Evolutionary conservation across 92 coral and sea anemone species (phyloP).

Genomic region (Epizoanthus rinbou): DNA sequence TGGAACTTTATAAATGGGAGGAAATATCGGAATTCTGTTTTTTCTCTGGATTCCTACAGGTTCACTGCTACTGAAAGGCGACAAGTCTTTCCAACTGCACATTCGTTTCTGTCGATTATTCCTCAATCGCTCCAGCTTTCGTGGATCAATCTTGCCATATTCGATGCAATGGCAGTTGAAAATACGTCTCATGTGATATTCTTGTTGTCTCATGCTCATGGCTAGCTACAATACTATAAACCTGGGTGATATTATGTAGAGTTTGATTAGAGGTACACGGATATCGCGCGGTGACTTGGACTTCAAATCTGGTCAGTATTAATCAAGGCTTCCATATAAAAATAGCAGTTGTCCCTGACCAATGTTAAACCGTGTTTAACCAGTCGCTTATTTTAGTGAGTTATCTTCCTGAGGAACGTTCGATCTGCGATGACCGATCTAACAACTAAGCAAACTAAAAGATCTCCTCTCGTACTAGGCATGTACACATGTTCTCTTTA

Average conservation of each 20-base stretch:
- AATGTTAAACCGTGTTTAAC: too few relatives aligned
- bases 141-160: conserved; percentile 36
- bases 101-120: conserved; percentile 9
- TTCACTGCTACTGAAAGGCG: conserved; percentile 16
- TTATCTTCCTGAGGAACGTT: too few relatives aligned
- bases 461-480: too few relatives aligned
- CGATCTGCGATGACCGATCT: too few relatives aligned
- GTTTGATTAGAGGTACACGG: too few relatives aligned
- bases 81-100: conserved; percentile 14
- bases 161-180: conserved; percentile 28
- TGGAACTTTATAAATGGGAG: conserved; percentile 4
- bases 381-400: too few relatives aligned
- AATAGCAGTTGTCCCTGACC: too few relatives aligned
- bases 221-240: not conserved
- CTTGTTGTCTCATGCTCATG: conserved; percentile 13
- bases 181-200: not conserved
- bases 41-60: not conserved
- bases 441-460: too few relatives aligned
- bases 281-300: too few relatives aligned
- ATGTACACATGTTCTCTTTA: too few relatives aligned
- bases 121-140: conserved; percentile 19
- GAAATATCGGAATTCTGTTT: conserved; percentile 1
- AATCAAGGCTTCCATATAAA: too few relatives aligned
- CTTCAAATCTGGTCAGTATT: too few relatives aligned
- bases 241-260: not conserved